Percentiles rank a stretch among this genome's conserved stretches.
Conservation (phyloP, 2,113 vertebrate genomes). For the Prinia subflava region DNA sequence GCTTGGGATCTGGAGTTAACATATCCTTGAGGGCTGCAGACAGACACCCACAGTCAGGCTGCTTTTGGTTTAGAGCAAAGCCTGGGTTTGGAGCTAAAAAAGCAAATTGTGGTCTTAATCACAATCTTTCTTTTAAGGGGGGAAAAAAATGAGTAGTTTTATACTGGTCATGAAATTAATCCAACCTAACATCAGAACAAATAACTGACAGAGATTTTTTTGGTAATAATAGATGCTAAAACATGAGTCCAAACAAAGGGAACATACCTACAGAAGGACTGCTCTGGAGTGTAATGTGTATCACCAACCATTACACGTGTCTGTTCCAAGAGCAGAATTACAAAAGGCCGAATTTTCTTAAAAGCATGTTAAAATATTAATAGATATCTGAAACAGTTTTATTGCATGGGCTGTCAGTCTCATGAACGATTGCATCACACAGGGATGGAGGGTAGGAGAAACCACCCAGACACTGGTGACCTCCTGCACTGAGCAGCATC, state of each 20-base stretch:
- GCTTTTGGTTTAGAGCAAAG: background rate
- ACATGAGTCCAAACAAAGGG: conserved; percentile 57
- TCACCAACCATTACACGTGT: conserved; percentile 72
- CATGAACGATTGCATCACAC: conserved; percentile 69
- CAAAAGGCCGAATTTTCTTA: conserved; percentile 80
- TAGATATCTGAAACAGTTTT: conserved; percentile 77
- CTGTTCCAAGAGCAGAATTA: conserved; percentile 71
- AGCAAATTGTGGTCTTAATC: background rate
- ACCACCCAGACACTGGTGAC: background rate
- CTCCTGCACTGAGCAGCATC: background rate
- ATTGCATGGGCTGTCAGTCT: conserved; percentile 65
- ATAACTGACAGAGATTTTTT: background rate
- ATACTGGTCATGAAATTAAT: background rate
- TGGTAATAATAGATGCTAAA: conserved; percentile 71
- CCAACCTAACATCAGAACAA: conserved; percentile 36
- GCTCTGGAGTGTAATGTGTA: conserved; percentile 58
- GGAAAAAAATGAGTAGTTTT: background rate
- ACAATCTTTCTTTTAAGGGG: background rate
- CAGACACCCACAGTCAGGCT: background rate
- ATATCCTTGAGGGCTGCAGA: background rate
- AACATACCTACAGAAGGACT: conserved; percentile 18
- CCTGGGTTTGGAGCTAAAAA: background rate
- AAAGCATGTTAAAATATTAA: conserved; percentile 89
- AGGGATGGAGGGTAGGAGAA: conserved; percentile 15
- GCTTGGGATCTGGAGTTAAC: background rate